A percentile compares a stretch with the other conserved stretches of the same genome.
Evolutionary conservation across 2,113 vertebrate species (phyloP).

Genomic region (Rhombomys opimus): DNA sequence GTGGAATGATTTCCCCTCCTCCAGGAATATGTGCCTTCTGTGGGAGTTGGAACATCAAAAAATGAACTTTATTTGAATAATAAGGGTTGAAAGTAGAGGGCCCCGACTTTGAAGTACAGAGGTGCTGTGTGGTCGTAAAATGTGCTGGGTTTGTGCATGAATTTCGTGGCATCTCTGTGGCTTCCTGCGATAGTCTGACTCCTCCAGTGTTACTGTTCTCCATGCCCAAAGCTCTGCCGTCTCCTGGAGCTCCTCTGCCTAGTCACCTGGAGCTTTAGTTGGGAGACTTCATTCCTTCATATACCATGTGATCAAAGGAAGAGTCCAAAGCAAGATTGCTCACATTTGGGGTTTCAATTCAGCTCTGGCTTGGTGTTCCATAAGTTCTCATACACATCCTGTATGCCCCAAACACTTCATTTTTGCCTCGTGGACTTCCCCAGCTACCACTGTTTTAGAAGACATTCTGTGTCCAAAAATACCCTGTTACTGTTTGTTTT

Average conservation of each 20-base stretch:
- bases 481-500: not conserved
- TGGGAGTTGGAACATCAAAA: not conserved
- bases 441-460: not conserved
- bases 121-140: not conserved
- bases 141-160: fast-evolving
- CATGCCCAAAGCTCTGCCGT: not conserved
- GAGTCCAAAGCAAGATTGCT: not conserved
- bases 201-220: not conserved
- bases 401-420: not conserved
- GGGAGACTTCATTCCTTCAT: not conserved
- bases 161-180: not conserved
- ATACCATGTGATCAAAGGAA: not conserved
- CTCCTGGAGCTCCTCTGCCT: too few species aligned
- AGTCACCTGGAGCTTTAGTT: not conserved
- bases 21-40: not conserved
- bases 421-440: not conserved
- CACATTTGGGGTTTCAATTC: not conserved
- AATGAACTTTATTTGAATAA: not conserved
- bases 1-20: not conserved
- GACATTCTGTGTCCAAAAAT: not conserved
- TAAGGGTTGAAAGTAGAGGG: not conserved
- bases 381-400: not conserved
- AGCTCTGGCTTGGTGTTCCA: not conserved
- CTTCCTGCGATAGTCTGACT: not conserved
- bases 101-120: not conserved